These are phyloP conservation scores for Calonectris borealis DNA, from an alignment of 2,113 vertebrate genomes.

Conservation along the genomic window DNA sequence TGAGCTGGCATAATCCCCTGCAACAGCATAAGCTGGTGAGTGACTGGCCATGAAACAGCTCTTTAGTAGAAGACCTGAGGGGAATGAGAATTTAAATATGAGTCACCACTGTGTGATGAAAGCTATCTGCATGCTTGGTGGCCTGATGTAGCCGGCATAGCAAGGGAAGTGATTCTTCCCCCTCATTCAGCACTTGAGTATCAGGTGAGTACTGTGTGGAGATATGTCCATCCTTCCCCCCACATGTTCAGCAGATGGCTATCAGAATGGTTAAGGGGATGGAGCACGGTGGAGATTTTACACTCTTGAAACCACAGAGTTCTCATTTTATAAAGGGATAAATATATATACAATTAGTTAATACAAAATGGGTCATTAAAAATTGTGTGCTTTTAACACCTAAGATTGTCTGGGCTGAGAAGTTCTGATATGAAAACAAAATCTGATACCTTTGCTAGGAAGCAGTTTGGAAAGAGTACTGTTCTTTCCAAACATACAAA, in stretches of 20 bases:
- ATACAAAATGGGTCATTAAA: neutral
- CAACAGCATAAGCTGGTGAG: neutral
- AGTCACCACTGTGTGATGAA: neutral
- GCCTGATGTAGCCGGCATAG: neutral
- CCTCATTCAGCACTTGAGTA: neutral
- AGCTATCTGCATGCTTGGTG: neutral
- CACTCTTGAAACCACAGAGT: neutral
- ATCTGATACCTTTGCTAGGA: neutral
- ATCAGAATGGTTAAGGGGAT: neutral
- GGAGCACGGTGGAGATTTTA: neutral
- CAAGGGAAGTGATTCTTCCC: neutral
- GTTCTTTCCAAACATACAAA: neutral
- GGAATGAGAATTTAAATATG: neutral
- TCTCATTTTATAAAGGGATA: neutral
- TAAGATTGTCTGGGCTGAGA: neutral
- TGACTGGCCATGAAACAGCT: neutral
- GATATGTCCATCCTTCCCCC: neutral
- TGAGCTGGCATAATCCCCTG: neutral
- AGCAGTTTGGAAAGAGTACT: neutral
- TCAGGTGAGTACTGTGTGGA: neutral
- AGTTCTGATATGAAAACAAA: constrained; percentile 30
- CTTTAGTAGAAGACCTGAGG: neutral
- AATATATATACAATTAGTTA: neutral
- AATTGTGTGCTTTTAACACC: neutral
- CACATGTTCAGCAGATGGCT: neutral